Conservation (phyloP, 1,140 invertebrate species). For the Vollenhovia emeryi region DNA sequence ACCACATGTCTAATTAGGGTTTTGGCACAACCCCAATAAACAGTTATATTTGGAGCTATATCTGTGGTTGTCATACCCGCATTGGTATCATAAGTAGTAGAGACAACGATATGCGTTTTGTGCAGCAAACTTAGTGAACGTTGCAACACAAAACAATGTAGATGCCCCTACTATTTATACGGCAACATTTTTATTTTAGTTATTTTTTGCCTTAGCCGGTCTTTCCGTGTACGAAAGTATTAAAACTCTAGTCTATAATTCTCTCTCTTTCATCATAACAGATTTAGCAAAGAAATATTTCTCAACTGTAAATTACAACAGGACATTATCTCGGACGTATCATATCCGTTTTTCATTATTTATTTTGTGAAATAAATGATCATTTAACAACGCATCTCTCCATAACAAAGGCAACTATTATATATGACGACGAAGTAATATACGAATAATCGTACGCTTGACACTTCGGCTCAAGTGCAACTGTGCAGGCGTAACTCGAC, state of each 20-base stretch:
- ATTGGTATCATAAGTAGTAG: too few species aligned
- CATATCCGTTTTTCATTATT: not conserved
- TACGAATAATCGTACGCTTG: not conserved
- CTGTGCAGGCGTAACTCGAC: not conserved
- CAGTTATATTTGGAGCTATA: too few species aligned
- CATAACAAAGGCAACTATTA: not conserved
- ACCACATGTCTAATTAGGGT: too few species aligned
- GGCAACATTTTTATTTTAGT: too few species aligned
- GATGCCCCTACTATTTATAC: too few species aligned
- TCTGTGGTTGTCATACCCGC: too few species aligned
- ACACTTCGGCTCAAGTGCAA: not conserved
- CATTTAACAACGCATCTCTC: not conserved
- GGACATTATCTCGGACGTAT: not conserved
- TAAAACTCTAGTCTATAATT: not conserved
- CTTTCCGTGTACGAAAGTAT: not conserved
- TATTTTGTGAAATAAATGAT: not conserved
- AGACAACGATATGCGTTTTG: too few species aligned
- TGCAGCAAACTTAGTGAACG: too few species aligned
- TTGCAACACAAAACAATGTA: too few species aligned
- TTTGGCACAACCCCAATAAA: too few species aligned
- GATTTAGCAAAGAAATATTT: not conserved
- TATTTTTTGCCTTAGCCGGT: too few species aligned
- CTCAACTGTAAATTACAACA: not conserved
- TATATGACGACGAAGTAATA: not conserved
- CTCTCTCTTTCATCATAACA: not conserved